Conservation (phyloP, 2,113 vertebrate species). For the Egretta garzetta region DNA sequence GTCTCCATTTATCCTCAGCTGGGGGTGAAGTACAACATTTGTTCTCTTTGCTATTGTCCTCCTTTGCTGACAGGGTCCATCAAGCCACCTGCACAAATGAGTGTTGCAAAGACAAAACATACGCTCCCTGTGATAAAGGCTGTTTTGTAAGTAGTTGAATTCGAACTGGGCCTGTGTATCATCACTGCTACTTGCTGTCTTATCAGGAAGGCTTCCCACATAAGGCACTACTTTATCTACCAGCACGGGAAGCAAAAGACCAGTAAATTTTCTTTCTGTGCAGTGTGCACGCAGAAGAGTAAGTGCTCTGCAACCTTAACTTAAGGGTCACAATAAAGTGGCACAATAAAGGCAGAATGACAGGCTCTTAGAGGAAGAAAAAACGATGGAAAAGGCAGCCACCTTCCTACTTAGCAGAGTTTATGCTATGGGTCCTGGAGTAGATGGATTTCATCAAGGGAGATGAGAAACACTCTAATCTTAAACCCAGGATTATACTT, state of each 20-base stretch:
- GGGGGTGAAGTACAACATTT: neutral
- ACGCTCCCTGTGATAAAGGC: neutral
- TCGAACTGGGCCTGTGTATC: neutral
- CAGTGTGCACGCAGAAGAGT: neutral
- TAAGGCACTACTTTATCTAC: neutral
- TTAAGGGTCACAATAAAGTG: neutral
- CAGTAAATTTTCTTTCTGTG: neutral
- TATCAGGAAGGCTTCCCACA: slow-evolving; percentile 51
- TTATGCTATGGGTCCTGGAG: neutral
- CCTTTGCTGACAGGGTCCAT: neutral
- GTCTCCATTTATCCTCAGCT: neutral
- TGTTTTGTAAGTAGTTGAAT: neutral
- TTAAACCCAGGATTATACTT: neutral
- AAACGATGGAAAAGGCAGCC: neutral
- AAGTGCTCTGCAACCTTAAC: neutral
- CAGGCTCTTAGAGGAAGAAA: neutral
- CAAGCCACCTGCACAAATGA: neutral
- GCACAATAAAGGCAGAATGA: neutral
- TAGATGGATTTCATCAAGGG: neutral
- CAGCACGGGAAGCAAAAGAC: neutral
- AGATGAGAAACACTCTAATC: neutral
- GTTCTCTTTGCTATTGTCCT: neutral
- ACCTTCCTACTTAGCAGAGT: neutral
- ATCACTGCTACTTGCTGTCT: neutral
- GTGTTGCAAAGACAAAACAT: slow-evolving; percentile 29